Evolutionary conservation across 2,888 invertebrate species (phyloP).

Genomic region (Melipona bicolor): DNA sequence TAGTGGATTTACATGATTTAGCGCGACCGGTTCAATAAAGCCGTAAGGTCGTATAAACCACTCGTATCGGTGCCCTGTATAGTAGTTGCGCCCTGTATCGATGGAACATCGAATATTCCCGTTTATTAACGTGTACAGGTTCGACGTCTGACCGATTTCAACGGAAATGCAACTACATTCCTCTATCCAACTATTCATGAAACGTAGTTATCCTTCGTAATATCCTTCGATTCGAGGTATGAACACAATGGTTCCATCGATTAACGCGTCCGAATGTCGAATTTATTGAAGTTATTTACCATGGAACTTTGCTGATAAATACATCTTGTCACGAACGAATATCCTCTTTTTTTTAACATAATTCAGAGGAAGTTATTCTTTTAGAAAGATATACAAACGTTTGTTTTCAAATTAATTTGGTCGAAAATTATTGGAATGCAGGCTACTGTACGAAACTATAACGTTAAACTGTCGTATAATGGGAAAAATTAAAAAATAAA

Average conservation of each 20-base stretch:
- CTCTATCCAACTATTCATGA: neutral
- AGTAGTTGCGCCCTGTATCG: neutral
- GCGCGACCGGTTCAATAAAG: slow-evolving; percentile 1
- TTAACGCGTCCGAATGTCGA: neutral
- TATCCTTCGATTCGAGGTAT: slow-evolving; percentile 7
- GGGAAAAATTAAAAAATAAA: neutral
- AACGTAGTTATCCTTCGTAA: slow-evolving; percentile 22
- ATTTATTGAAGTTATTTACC: neutral
- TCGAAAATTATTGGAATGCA: no score
- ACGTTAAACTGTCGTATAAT: no score
- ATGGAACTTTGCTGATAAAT: neutral
- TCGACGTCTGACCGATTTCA: slow-evolving; percentile 15
- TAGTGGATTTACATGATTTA: slow-evolving; percentile 32
- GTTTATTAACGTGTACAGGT: slow-evolving; percentile 29
- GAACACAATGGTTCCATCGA: neutral
- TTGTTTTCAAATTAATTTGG: no score
- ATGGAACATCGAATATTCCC: slow-evolving; percentile 30
- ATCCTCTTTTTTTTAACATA: neutral
- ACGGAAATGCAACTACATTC: neutral
- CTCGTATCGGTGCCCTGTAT: slow-evolving; percentile 4
- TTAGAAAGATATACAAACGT: no score
- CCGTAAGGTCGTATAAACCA: neutral
- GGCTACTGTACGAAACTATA: no score
- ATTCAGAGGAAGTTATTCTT: no score
- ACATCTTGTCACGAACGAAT: neutral